Base-by-base conservation (phyloP, 2,113 vertebrate species). In the Urocitellus parryii region DNA sequence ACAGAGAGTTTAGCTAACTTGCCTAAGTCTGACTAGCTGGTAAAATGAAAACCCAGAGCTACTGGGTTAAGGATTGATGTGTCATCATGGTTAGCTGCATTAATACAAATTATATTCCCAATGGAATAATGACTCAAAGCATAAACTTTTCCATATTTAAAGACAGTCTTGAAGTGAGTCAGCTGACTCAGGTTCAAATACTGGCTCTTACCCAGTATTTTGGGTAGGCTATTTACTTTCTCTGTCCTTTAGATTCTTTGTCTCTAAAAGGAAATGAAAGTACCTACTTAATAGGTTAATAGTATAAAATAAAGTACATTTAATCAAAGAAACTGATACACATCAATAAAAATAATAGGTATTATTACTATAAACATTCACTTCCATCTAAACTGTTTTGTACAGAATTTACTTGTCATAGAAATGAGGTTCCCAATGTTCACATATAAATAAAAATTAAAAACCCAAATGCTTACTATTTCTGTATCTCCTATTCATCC, bases 1-100 rank as follows among this genome's bases (percentile, higher is more conserved):
- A 86, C 6, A 37, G 20, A 89, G 29, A 94, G 11, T 27, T 95
- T 87, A 93, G 70, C n/a, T 85, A n/a, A 61, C 32, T 85, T 88
- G 16, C 8, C 45, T 11, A 84, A 70, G 22, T 51, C 7, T 86
- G 63, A 58, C 48, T 17, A 58, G 25, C 25, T 83, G 88, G 32
- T 92, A 90, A 90, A 70, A 32, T 11, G 61, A 78, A 92, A 95
- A 92, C 2, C 17, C 65, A 63, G 16, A 42, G 10, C 3, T 29
- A 42, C 39, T 53, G n/a, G 24, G 42, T 56, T 81, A 81, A 94
- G 53, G 29, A 77, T 22, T 91, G 56, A 63, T 83, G 34, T 74
- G 18, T 16, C 39, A 78, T 39, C 25, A 70, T 39, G 53, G 48
- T 25, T 84, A 65, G 48, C 12, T 88, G 34, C 13, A 32, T 74